These are phyloP conservation scores for Darevskia mixta DNA, from an alignment of 2,797 vertebrate genomes.

Conservation along the genomic window DNA sequence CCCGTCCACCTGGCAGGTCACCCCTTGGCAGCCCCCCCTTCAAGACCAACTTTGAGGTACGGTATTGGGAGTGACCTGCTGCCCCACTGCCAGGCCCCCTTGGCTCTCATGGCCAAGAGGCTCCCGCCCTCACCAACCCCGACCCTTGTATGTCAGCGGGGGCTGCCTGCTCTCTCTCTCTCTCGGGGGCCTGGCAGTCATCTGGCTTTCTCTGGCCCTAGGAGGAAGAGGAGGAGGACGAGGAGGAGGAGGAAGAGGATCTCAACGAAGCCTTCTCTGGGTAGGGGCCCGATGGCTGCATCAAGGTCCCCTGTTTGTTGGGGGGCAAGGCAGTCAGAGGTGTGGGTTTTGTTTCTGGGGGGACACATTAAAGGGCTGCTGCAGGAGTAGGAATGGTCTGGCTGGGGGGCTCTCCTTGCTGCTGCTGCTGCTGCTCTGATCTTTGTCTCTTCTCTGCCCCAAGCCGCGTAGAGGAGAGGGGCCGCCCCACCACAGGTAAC, in stretches of 20 bases:
- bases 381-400: slow-evolving; percentile 17
- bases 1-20: slow-evolving; percentile 42
- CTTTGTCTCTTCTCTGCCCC: slow-evolving; percentile 57
- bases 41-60: slow-evolving; percentile 71
- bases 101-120: neutral
- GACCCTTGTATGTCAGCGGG: neutral
- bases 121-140: neutral
- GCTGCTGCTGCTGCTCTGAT: neutral
- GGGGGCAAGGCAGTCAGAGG: neutral
- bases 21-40: slow-evolving; percentile 60
- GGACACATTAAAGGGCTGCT: no score
- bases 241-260: slow-evolving; percentile 84
- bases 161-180: no score
- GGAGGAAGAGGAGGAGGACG: slow-evolving; percentile 57
- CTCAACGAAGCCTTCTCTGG: slow-evolving; percentile 84
- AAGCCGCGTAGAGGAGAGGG: slow-evolving; percentile 83
- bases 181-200: no score
- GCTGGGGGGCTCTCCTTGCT: slow-evolving; percentile 13
- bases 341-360: no score
- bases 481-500: slow-evolving; percentile 80
- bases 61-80: slow-evolving; percentile 30
- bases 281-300: slow-evolving; percentile 73
- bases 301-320: neutral
- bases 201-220: neutral
- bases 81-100: no score